Evolutionary conservation across 2,888 invertebrate species (phyloP).

Genomic region (Papilio protenor): DNA sequence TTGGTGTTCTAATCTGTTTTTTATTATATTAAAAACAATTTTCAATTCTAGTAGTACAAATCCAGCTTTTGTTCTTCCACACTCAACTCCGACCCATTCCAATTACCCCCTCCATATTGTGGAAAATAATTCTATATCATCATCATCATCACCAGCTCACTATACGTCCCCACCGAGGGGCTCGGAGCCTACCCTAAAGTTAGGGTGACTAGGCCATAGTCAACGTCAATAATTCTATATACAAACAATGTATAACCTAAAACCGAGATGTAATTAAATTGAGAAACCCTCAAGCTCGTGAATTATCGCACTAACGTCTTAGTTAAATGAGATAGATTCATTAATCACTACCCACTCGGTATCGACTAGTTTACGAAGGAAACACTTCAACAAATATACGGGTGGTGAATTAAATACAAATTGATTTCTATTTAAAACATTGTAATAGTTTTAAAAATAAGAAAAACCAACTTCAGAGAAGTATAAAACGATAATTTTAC

Average conservation of each 20-base stretch:
- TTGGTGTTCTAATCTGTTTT: too few species aligned
- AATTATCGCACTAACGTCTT: constrained; percentile 47
- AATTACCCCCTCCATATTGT: too few species aligned
- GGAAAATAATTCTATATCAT: background rate
- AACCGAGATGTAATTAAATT: constrained; percentile 24
- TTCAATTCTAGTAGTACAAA: too few species aligned
- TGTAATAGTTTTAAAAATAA: background rate
- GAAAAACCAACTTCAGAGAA: too few species aligned
- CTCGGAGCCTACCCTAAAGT: too few species aligned
- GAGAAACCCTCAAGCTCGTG: constrained; percentile 34
- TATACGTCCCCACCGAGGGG: too few species aligned
- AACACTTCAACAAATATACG: constrained; percentile 46
- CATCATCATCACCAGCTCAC: too few species aligned
- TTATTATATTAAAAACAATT: too few species aligned
- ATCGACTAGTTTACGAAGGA: constrained; percentile 45
- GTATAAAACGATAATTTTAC: too few species aligned
- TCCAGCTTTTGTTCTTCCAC: too few species aligned
- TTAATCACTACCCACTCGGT: constrained; percentile 54
- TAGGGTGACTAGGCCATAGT: too few species aligned
- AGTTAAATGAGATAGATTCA: constrained; percentile 51
- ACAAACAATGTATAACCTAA: background rate
- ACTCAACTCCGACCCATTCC: too few species aligned
- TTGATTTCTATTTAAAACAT: constrained; percentile 51
- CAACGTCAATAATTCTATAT: background rate
- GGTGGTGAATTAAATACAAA: constrained; percentile 61